Percentiles rank a stretch among this genome's conserved stretches.
These are phyloP conservation scores for Melanchra persicariae DNA, from an alignment of 2,888 invertebrate genomes.

Conservation along the genomic window DNA sequence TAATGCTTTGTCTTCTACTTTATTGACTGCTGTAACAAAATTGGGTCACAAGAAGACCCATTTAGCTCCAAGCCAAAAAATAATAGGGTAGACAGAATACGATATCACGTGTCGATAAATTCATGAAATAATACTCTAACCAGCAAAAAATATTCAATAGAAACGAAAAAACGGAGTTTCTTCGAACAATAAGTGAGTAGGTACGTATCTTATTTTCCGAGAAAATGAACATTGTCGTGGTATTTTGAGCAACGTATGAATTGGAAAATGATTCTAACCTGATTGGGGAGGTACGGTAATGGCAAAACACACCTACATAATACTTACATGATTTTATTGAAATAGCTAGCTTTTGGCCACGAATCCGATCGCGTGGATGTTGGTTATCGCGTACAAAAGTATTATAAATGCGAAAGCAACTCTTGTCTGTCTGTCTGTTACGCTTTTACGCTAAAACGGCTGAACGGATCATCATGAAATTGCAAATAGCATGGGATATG, in stretches of 20 bases:
- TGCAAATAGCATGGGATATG: too few species aligned
- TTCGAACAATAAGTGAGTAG: slow-evolving; percentile 25
- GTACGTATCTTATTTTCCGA: slow-evolving; percentile 34
- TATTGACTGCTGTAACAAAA: slow-evolving; percentile 38
- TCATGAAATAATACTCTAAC: slow-evolving; percentile 45
- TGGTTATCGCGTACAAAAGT: too few species aligned
- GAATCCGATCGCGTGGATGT: too few species aligned
- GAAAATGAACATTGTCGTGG: slow-evolving; percentile 25
- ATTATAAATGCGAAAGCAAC: too few species aligned
- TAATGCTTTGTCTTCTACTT: slow-evolving; percentile 21
- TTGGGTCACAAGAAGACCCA: slow-evolving; percentile 32
- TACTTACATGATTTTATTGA: background rate
- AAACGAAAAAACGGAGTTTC: slow-evolving; percentile 29
- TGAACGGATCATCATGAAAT: too few species aligned
- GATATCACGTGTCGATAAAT: slow-evolving; percentile 49
- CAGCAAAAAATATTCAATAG: slow-evolving; percentile 33
- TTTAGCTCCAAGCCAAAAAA: slow-evolving; percentile 49
- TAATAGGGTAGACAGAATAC: slow-evolving; percentile 23
- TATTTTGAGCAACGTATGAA: slow-evolving; percentile 48
- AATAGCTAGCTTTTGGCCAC: too few species aligned
- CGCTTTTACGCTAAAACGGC: too few species aligned
- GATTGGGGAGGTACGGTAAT: background rate
- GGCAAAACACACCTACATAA: too few species aligned
- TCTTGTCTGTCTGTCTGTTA: too few species aligned
- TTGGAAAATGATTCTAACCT: slow-evolving; percentile 12